Evolutionary conservation across 2,888 invertebrate genomes (phyloP).

Genomic region (Taenaris catops): DNA sequence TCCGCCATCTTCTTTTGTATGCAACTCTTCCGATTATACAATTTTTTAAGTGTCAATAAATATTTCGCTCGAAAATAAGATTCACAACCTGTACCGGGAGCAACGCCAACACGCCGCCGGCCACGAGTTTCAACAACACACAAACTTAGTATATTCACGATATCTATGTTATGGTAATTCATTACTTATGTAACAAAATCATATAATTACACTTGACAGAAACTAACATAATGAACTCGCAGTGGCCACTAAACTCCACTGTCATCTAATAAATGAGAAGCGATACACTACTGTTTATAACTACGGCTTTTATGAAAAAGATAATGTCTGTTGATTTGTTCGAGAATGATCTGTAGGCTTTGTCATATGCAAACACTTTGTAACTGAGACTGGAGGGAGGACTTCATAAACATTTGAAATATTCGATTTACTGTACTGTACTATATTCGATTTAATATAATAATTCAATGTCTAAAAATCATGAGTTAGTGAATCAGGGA

Average conservation of each 20-base stretch:
- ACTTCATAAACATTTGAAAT: no score
- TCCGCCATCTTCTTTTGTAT: no score
- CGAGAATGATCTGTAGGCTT: constrained; percentile 16
- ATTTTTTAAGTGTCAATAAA: no score
- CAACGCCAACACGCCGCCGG: constrained; percentile 20
- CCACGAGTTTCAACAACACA: constrained; percentile 41
- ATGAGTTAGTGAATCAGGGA: no score
- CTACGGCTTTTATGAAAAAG: constrained; percentile 41
- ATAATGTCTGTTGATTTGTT: constrained; percentile 26
- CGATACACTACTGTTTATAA: constrained; percentile 48
- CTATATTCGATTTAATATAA: no score
- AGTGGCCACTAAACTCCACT: constrained; percentile 50
- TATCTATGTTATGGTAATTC: constrained; percentile 61
- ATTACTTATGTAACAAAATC: constrained; percentile 53
- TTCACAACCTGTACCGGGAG: constrained; percentile 1
- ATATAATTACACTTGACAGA: constrained; percentile 47
- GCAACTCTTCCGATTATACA: no score
- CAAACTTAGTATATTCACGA: constrained; percentile 59
- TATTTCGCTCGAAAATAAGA: no score
- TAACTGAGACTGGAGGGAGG: no score
- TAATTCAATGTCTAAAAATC: no score
- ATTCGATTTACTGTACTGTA: no score
- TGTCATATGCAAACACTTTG: constrained; percentile 5
- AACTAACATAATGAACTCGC: constrained; percentile 42
- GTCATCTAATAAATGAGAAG: constrained; percentile 43